Evolutionary conservation across 1,140 invertebrate genomes (phyloP).

Genomic region (Lordiphosa clarofinis): DNA sequence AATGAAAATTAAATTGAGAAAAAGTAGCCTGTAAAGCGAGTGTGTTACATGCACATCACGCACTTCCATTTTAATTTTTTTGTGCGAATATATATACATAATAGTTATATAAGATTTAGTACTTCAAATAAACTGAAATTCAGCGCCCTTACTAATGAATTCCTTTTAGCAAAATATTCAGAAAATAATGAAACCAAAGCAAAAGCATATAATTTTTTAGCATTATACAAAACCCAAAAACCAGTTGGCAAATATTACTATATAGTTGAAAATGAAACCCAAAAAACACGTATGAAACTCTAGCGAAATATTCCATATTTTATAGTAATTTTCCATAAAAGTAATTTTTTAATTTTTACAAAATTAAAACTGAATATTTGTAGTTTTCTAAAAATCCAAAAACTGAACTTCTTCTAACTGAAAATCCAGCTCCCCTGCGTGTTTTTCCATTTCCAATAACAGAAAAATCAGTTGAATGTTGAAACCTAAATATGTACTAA

Average conservation of each 20-base stretch:
- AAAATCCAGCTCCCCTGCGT: constrained; percentile 58
- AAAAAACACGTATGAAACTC: constrained; percentile 44
- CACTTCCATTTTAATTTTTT: constrained; percentile 72
- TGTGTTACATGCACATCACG: constrained; percentile 29
- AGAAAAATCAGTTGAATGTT: constrained; percentile 30
- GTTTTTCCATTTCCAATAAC: constrained; percentile 36
- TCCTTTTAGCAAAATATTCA: constrained; percentile 77
- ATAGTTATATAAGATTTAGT: constrained; percentile 51
- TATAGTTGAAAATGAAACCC: constrained; percentile 38
- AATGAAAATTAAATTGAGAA: constrained; percentile 59
- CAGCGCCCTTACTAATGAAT: constrained; percentile 74
- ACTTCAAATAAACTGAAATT: constrained; percentile 70
- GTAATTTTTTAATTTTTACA: constrained; percentile 77
- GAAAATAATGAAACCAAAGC: constrained; percentile 38
- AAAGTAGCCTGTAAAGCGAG: constrained; percentile 71
- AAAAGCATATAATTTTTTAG: constrained; percentile 75
- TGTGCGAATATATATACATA: constrained; percentile 23
- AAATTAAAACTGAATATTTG: constrained; percentile 66
- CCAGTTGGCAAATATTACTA: constrained; percentile 39
- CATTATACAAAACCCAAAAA: constrained; percentile 64
- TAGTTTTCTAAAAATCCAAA: constrained; percentile 64
- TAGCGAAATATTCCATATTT: constrained; percentile 76
- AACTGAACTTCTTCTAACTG: constrained; percentile 14
- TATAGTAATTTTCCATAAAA: constrained; percentile 74
- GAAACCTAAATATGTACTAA: constrained; percentile 27